Evolutionary conservation across 2,888 invertebrate genomes (phyloP).

Genomic region (Gnatocerus cornutus): DNA sequence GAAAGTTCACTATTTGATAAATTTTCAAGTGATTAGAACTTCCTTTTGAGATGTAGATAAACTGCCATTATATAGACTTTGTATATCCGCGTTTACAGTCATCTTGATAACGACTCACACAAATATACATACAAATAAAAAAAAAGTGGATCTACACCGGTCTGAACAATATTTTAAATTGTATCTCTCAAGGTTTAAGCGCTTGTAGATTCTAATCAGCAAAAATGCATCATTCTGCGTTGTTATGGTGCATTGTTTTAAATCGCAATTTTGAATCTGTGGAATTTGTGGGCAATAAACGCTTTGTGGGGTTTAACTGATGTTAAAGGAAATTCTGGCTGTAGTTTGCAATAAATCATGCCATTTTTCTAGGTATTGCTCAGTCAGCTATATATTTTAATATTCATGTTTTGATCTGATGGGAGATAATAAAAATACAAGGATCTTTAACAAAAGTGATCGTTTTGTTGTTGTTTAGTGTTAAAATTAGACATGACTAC

Average conservation of each 20-base stretch:
- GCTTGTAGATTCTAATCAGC: slow-evolving; percentile 55
- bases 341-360: too few species aligned
- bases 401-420: too few species aligned
- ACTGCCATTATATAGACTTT: slow-evolving; percentile 50
- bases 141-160: slow-evolving; percentile 30
- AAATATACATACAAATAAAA: slow-evolving; percentile 24
- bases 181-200: slow-evolving; percentile 53
- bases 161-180: slow-evolving; percentile 51
- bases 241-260: slow-evolving; percentile 65
- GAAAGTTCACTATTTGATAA: slow-evolving; percentile 64
- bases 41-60: slow-evolving; percentile 65
- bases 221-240: slow-evolving; percentile 64
- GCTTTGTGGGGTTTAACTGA: neutral
- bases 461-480: too few species aligned
- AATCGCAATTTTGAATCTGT: slow-evolving; percentile 56
- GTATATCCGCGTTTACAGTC: slow-evolving; percentile 52
- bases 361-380: too few species aligned
- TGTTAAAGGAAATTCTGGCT: too few species aligned
- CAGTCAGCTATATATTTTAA: too few species aligned
- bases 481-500: too few species aligned
- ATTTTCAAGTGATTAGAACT: slow-evolving; percentile 65
- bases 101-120: slow-evolving; percentile 46
- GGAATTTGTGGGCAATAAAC: slow-evolving; percentile 28
- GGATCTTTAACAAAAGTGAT: too few species aligned
- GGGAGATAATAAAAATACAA: too few species aligned